Evolutionary conservation across 2,113 vertebrate species (phyloP).

Genomic region (Propithecus coquereli): DNA sequence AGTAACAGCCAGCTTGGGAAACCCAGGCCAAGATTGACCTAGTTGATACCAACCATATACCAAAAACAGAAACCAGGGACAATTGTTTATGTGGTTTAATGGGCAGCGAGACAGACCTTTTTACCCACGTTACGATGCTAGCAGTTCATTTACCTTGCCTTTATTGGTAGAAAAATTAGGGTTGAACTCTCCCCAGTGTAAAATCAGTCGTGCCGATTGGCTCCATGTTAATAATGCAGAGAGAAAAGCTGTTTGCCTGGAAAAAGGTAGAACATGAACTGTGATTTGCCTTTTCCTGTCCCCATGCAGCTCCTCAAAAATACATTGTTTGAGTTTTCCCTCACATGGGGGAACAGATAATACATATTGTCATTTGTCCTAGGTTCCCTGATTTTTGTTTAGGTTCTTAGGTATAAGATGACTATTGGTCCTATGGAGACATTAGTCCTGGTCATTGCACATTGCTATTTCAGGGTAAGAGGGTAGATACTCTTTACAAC

Average conservation of each 20-base stretch:
- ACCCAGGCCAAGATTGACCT: neutral
- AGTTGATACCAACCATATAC: neutral
- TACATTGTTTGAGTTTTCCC: neutral
- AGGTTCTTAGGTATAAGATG: neutral
- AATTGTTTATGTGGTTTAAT: neutral
- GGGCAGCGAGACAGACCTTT: neutral
- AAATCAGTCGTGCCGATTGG: neutral
- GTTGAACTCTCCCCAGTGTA: conserved; percentile 44
- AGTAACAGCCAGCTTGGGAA: conserved; percentile 60
- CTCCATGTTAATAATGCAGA: conserved; percentile 41
- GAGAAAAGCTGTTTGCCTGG: neutral
- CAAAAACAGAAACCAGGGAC: neutral
- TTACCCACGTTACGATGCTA: neutral
- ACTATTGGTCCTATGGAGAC: neutral
- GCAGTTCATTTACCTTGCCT: conserved; percentile 30
- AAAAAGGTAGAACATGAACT: neutral
- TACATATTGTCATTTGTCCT: neutral
- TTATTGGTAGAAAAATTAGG: conserved; percentile 64
- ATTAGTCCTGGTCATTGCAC: neutral
- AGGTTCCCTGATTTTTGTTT: neutral
- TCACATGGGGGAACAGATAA: neutral
- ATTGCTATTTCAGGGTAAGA: neutral
- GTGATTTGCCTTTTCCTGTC: neutral
- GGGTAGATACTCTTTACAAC: neutral
- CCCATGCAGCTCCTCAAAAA: neutral